phyloP scores from a whole-genome alignment of 2,888 invertebrate genomes.

The Parnassius smintheus region DNA sequence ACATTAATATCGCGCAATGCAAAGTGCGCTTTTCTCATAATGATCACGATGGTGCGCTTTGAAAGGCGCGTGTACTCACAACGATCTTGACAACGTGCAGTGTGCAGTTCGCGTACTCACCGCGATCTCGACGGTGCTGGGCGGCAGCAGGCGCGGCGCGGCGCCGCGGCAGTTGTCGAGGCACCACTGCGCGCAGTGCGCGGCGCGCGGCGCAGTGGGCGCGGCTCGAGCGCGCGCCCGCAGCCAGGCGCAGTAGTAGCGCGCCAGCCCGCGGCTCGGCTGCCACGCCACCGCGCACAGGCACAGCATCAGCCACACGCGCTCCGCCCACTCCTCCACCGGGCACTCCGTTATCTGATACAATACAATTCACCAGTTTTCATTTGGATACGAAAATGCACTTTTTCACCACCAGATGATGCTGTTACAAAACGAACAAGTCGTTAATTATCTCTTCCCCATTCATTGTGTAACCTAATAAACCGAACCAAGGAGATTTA shows the following conservation, averaged over 20 bases:
- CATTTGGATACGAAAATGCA: too few relatives aligned
- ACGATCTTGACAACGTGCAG: conserved; percentile 88
- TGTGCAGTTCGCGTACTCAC: conserved; percentile 75
- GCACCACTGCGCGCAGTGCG: conserved; percentile 97
- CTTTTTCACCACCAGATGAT: too few relatives aligned
- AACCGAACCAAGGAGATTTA: too few relatives aligned
- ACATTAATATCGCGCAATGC: too few relatives aligned
- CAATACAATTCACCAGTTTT: not conserved
- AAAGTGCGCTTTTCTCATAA: conserved; percentile 36
- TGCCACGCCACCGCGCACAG: conserved; percentile 95
- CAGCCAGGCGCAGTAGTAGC: conserved; percentile 85
- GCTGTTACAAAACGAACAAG: too few relatives aligned
- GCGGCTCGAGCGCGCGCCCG: conserved; percentile 52
- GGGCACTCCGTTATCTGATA: conserved; percentile 90
- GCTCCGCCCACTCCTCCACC: conserved; percentile 89
- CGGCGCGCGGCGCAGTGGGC: conserved; percentile 51
- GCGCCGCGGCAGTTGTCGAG: conserved; percentile 95
- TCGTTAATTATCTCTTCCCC: too few relatives aligned
- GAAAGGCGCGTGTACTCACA: conserved; percentile 77
- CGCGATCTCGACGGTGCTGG: conserved; percentile 95
- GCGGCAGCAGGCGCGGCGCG: conserved; percentile 91
- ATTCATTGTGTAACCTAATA: too few relatives aligned
- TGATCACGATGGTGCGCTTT: too few relatives aligned
- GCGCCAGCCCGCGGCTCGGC: conserved; percentile 90
- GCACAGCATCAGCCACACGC: conserved; percentile 94